phyloP scores from a whole-genome alignment of 2,797 vertebrate species.

The Sebastes itinus region DNA sequence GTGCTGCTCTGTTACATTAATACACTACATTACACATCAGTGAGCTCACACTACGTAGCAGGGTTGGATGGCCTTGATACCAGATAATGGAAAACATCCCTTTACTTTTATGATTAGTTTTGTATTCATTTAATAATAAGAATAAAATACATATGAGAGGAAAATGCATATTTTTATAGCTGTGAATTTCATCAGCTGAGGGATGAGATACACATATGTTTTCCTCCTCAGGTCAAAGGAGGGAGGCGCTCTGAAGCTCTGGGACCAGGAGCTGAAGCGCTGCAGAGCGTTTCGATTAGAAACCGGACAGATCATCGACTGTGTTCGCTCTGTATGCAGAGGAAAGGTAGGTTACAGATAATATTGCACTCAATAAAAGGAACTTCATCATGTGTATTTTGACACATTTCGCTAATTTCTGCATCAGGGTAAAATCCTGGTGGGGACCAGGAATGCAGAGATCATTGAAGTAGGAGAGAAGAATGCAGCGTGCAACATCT shows the following conservation, averaged over 20 bases:
- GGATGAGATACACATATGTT: conserved; percentile 10
- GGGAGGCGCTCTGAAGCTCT: conserved; percentile 95
- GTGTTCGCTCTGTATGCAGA: conserved; percentile 93
- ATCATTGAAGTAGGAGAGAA: conserved; percentile 98
- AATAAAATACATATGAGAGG: too few relatives aligned
- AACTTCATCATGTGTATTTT: not conserved
- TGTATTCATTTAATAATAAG: not conserved
- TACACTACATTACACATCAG: not conserved
- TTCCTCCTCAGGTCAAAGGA: conserved; percentile 89
- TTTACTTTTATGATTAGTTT: not conserved
- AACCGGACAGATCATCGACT: conserved; percentile 92
- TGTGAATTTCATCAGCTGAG: not conserved
- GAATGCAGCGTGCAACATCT: conserved; percentile 94
- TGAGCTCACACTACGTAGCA: not conserved
- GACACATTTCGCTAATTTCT: not conserved
- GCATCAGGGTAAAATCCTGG: conserved; percentile 93
- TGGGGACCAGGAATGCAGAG: conserved; percentile 95
- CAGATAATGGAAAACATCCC: not conserved
- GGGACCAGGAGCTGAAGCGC: conserved; percentile 97
- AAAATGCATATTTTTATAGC: not conserved
- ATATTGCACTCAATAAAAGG: rapidly evolving
- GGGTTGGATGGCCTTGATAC: not conserved
- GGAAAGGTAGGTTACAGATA: conserved; percentile 85
- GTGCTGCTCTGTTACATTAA: conserved; percentile 61
- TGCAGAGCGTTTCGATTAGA: conserved; percentile 95